These are phyloP conservation scores for Epizoanthus illoricatus DNA, from an alignment of 92 coral and sea anemone genomes.

Conservation along the genomic window DNA sequence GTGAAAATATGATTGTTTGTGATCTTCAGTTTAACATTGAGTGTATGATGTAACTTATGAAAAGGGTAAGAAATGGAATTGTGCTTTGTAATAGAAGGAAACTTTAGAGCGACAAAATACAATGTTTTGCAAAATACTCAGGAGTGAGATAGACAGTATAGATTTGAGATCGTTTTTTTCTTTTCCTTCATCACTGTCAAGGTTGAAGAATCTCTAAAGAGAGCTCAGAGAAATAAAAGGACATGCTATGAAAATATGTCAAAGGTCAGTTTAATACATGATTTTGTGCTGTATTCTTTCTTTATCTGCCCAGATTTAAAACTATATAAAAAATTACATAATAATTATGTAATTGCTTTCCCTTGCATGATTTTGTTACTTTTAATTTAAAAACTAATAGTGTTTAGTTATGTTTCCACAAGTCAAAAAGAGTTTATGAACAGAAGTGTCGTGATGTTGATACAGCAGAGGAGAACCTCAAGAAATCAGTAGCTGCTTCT, in stretches of 20 bases:
- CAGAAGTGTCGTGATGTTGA: slow-evolving; percentile 88
- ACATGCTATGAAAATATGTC: slow-evolving; percentile 62
- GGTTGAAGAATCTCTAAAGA: slow-evolving; percentile 89
- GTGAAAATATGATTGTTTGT: too few relatives aligned
- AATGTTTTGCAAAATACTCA: too few relatives aligned
- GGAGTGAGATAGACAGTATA: background rate
- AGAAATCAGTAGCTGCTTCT: slow-evolving; percentile 73
- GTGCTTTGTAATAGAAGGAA: too few relatives aligned
- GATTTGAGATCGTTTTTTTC: background rate
- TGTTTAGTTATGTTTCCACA: background rate
- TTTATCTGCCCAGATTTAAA: too few relatives aligned
- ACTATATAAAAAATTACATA: too few relatives aligned
- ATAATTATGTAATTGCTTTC: background rate
- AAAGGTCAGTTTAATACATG: slow-evolving; percentile 45
- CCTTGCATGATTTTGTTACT: background rate
- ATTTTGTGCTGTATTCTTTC: background rate
- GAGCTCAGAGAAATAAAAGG: slow-evolving; percentile 79
- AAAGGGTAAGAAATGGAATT: too few relatives aligned
- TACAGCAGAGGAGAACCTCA: slow-evolving; percentile 71
- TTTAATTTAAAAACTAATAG: background rate
- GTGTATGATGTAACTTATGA: too few relatives aligned
- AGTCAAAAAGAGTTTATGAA: slow-evolving; percentile 82
- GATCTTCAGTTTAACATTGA: too few relatives aligned
- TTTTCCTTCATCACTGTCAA: slow-evolving; percentile 25
- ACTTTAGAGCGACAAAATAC: too few relatives aligned